Base-by-base conservation (phyloP, 1,140 invertebrate species). In the Orius laevigatus region DNA sequence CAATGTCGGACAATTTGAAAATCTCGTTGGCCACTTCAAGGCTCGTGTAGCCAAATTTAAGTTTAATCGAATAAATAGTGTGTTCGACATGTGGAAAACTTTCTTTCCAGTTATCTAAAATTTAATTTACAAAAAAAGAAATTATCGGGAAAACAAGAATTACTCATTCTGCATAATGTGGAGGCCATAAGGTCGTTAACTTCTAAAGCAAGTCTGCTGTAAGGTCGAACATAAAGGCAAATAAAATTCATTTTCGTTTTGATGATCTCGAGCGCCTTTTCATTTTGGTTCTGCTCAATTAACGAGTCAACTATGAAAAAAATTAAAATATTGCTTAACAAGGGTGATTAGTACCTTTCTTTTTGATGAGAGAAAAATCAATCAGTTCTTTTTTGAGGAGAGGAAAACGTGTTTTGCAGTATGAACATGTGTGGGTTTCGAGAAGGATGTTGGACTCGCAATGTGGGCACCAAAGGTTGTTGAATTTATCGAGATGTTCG, bases 111-210 rank as follows among this genome's bases (percentile, higher is more conserved):
- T 14, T 50, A 54, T 53, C 31, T 14, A 44, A 20, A 41, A 42
- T 33, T 5, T 45, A 54, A 56, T 63, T 61, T 20, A 47, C 3
- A 35, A 36, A 20, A 40, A 48, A 36, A 18, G n/a, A 43, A 25
- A 25, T 25, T 25, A 4, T 25, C 8, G 8, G 3, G 25, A 25
- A 4, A 25, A 25, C 25, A 25, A n/a, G n/a, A n/a, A n/a, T n/a
- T 25, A 25, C 25, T 25, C 25, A 25, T 25, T 25, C 25, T 25
- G 25, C 25, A 25, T 25, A 25, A 25, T 4, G 25, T 25, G 3
- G 25, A 25, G 8, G 25, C 25, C 25, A 25, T 25, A 8, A 25
- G 25, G 25, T 25, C 25, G 8, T 25, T 25, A 25, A 25, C 25
- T 25, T 25, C 25, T 25, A 25, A 25, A 25, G 25, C 25, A 8